These are phyloP conservation scores for Phaethon lepturus DNA, from an alignment of 2,113 vertebrate species.

Conservation along the genomic window DNA sequence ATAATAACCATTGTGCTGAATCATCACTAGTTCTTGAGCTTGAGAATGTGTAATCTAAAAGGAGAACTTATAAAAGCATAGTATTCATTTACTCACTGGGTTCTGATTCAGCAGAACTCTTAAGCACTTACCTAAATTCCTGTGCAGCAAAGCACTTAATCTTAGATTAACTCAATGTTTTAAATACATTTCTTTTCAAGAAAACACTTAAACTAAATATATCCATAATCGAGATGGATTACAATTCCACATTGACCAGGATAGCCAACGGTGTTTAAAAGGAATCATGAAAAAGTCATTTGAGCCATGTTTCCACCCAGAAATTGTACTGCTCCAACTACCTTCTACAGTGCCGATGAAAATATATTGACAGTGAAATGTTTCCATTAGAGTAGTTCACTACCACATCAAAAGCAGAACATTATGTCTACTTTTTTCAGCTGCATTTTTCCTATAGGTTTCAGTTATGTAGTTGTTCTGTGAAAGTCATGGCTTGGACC, in stretches of 20 bases:
- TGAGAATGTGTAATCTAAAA: not conserved
- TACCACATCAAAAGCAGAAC: not conserved
- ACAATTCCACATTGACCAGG: not conserved
- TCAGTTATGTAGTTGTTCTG: not conserved
- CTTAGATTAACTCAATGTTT: not conserved
- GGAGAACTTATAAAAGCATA: not conserved
- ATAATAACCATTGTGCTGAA: not conserved
- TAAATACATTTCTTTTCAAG: not conserved
- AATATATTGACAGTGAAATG: not conserved
- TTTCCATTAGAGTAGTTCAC: not conserved
- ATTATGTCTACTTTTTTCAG: not conserved
- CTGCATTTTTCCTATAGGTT: not conserved
- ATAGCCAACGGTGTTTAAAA: not conserved
- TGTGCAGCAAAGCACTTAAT: constrained; percentile 5
- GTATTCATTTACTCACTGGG: not conserved
- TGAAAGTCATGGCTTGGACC: not conserved
- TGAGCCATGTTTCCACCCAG: not conserved
- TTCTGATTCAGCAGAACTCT: constrained; percentile 8
- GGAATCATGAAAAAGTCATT: not conserved
- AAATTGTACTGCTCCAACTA: not conserved
- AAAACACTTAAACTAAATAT: not conserved
- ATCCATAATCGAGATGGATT: not conserved
- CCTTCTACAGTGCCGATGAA: not conserved
- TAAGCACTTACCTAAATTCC: not conserved
- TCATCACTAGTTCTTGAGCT: not conserved